Conservation (phyloP, 2,888 invertebrate species). For the Dynastes tityus region DNA sequence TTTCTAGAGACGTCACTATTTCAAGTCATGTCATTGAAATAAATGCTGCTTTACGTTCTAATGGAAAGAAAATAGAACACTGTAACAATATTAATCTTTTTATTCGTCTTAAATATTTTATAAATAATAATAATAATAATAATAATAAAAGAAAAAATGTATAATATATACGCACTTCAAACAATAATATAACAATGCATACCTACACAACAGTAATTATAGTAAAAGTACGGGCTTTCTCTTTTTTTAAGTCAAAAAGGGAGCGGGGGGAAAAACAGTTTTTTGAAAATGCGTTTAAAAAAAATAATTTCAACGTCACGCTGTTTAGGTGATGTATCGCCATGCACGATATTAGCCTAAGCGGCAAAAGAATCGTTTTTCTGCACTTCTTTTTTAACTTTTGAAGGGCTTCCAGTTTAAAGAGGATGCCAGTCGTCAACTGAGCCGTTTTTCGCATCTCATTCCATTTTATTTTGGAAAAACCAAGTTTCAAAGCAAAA, state of each 20-base stretch:
- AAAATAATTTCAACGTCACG: not conserved
- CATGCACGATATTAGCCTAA: too few species aligned
- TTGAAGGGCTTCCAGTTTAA: too few species aligned
- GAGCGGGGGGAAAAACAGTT: not conserved
- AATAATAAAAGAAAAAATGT: constrained; percentile 2
- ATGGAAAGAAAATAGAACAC: not conserved
- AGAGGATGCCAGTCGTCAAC: too few species aligned
- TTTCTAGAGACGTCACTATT: too few species aligned
- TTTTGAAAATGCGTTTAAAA: not conserved
- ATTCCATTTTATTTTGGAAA: too few species aligned
- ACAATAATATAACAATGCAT: constrained; percentile 18
- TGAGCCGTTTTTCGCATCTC: too few species aligned
- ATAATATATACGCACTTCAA: not conserved
- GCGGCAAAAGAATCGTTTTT: too few species aligned
- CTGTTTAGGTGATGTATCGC: too few species aligned
- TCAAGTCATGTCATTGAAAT: too few species aligned
- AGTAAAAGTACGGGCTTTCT: too few species aligned
- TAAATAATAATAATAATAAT: constrained; percentile 25
- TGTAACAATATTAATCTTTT: not conserved
- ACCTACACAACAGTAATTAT: not conserved
- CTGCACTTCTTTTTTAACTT: too few species aligned
- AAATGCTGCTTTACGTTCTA: not conserved
- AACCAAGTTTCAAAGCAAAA: too few species aligned
- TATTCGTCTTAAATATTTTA: constrained; percentile 25
- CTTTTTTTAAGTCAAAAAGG: not conserved